Evolutionary conservation across 2,888 invertebrate species (phyloP), one percentile per base, ranked within the genome.

Genomic region (Molorchus minor): DNA sequence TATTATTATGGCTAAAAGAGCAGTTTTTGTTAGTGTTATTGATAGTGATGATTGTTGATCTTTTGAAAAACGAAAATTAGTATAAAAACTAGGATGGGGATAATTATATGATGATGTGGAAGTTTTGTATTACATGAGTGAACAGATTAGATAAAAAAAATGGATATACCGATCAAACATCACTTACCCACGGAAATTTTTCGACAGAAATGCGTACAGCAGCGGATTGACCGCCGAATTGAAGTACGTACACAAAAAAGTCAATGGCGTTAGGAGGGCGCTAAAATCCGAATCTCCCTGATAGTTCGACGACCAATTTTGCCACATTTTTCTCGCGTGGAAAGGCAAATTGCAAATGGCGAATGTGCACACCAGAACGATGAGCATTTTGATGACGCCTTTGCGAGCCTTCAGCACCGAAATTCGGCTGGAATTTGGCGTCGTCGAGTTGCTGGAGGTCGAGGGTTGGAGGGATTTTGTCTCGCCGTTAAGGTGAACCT

Each of bases 191-290:
- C 80, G 71, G 77, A 89, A 89, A 71, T 87, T 86, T 35, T 85
- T 83, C 1, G 88, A 88, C 51, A 96, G 83, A 77, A 96, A 93
- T 2, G 95, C 95, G 81, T 96, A 96, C 5, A 96, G 84, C 49
- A 96, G 82, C 0, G 96, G 96, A 81, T 96, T 96, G 64, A 96
- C 87, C 44, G 91, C 95, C 13, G 94, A 94, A 83, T 96, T 95
- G 80, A 92, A 88, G 79, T 94, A 96, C 38, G 94, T 88, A 69
- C 94, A 86, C 61, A 96, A 86, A 80, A 93, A 94, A 17, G 94
- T 93, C 61, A 93, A 84, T 1, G 95, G 94, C 7, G 94, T 93
- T 61, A 94, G 84, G 13, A 92, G 82, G 4, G 89, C 88, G 74
- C 91, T 90, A 77, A 92, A 90, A 74, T 89, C 87, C 62, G 89